phyloP scores from a whole-genome alignment of 2,113 vertebrate genomes.

The Lonchura striata region DNA sequence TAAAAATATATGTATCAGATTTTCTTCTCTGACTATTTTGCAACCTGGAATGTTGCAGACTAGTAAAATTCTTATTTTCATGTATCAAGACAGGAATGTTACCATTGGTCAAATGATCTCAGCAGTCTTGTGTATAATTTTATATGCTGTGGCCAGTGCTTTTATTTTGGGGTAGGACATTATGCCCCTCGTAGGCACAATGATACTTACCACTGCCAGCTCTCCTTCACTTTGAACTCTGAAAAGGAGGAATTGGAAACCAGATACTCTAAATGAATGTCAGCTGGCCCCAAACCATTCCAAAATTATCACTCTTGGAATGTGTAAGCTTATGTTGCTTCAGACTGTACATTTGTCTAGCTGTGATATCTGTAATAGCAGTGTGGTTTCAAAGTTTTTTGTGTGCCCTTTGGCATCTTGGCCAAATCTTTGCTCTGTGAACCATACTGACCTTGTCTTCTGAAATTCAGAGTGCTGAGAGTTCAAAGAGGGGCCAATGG shows the following conservation, averaged over 20 bases:
- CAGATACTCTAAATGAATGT: background rate
- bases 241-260: background rate
- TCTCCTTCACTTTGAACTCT: background rate
- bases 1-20: background rate
- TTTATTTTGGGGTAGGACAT: slow-evolving; percentile 52
- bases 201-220: background rate
- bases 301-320: slow-evolving; percentile 11
- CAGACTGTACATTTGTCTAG: background rate
- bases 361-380: background rate
- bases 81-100: background rate
- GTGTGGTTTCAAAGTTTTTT: background rate
- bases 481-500: background rate
- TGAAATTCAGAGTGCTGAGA: background rate
- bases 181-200: background rate
- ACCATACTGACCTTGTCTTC: background rate
- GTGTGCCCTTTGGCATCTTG: background rate
- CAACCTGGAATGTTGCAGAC: background rate
- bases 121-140: background rate
- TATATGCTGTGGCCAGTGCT: background rate
- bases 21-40: background rate
- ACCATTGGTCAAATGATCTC: background rate
- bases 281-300: slow-evolving; percentile 14
- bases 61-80: background rate
- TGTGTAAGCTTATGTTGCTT: background rate
- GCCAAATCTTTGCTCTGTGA: background rate